These are phyloP conservation scores for Parasteatoda tepidariorum DNA, from an alignment of 1,140 invertebrate genomes.

Conservation along the genomic window DNA sequence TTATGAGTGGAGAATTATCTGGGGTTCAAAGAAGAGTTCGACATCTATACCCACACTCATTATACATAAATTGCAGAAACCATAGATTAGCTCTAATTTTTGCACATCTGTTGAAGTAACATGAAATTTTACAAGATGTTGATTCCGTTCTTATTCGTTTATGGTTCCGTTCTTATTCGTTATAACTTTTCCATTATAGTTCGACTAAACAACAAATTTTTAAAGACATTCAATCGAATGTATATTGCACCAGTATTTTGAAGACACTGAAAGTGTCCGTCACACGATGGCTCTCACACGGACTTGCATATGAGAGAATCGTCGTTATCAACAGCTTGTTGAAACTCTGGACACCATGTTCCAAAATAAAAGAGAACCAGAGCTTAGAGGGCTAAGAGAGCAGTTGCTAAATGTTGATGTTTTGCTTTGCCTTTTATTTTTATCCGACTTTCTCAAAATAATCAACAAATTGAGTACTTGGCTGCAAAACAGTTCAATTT, in stretches of 20 bases:
- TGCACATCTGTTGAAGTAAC: not conserved
- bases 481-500: not conserved
- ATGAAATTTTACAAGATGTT: not conserved
- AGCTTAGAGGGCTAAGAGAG: not conserved
- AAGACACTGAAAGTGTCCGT: not conserved
- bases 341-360: not conserved
- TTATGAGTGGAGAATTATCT: too few relatives aligned
- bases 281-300: not conserved
- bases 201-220: not conserved
- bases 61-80: not conserved
- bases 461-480: not conserved
- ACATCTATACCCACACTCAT: not conserved
- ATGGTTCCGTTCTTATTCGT: too few relatives aligned
- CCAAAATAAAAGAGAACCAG: too few relatives aligned
- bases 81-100: too few relatives aligned
- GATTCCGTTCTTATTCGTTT: not conserved
- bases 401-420: not conserved
- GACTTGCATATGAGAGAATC: not conserved
- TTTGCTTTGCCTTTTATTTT: not conserved
- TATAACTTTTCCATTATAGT: constrained; percentile 9
- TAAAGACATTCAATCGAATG: not conserved
- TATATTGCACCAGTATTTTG: not conserved
- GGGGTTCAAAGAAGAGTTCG: not conserved
- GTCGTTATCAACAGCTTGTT: not conserved
- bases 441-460: too few relatives aligned